A percentile compares a stretch with the other conserved stretches of the same genome.
These are phyloP conservation scores for Meles meles DNA, from an alignment of 2,113 vertebrate genomes.

Conservation along the genomic window DNA sequence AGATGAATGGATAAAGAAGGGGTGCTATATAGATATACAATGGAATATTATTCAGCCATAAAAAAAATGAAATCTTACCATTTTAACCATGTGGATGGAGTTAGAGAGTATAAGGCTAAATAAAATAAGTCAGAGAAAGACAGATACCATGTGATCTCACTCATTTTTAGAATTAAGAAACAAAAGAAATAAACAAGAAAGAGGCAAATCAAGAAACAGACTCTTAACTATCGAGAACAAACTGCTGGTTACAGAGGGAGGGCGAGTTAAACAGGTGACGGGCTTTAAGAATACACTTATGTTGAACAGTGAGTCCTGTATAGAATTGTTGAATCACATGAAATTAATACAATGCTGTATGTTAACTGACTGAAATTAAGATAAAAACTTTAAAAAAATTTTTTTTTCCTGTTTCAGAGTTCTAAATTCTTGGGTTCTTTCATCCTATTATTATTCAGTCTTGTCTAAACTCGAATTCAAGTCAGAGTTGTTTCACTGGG, in stretches of 20 bases:
- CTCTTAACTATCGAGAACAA: not conserved
- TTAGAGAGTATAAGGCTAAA: not conserved
- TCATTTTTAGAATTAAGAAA: not conserved
- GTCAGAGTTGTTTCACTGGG: not conserved
- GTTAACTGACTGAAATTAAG: not conserved
- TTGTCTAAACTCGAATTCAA: not conserved
- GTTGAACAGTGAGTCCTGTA: not conserved
- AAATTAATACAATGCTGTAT: not conserved
- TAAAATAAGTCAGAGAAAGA: not conserved
- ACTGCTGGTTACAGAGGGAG: not conserved
- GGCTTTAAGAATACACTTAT: not conserved
- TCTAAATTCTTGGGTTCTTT: not conserved
- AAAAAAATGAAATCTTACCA: not conserved
- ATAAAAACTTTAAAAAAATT: not conserved
- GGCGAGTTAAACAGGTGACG: not conserved
- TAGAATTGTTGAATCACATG: not conserved
- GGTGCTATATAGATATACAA: not conserved
- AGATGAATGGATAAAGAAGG: not conserved
- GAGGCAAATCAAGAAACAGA: not conserved
- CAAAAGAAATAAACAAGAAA: not conserved
- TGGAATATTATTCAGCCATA: not conserved
- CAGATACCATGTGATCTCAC: not conserved
- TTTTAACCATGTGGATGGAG: not conserved
- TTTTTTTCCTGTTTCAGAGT: not conserved
- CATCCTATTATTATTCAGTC: not conserved